Base-by-base conservation (phyloP, 2,113 vertebrate genomes). In the Anhinga rufa region DNA sequence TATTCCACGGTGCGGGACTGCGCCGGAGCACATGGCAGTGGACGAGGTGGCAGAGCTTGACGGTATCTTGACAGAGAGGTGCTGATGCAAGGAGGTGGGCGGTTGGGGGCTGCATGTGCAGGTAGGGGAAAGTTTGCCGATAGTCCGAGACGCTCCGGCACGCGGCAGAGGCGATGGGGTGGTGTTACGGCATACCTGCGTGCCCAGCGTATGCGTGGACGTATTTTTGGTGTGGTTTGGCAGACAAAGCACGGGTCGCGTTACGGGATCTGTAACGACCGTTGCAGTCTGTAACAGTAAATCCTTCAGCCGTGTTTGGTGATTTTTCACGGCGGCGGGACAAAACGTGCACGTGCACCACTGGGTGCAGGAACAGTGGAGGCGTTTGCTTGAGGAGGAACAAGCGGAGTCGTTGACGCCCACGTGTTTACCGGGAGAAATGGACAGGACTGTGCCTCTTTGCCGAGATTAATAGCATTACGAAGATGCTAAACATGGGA, bases 161-260 rank as follows among this genome's bases (percentile, higher is more conserved):
- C 2, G 2, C 0, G 0, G 57, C 46, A 4, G 9, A 44, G n/a
- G 64, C 1, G 10, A 15, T 10, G 49, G 69, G 78, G 16, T 12
- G 62, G 48, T 3, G 6, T 17, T 54, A 3, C 0, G 24, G 79
- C 55, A 16, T 28, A 82, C 17, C 49, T 17, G 9, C 0, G 0
- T 3, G 36, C 36, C 55, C 0, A 0, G 46, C 1, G 2, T 25
- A 24, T 2, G 31, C 0, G 0, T 6, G 42, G 80, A 62, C 0
- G 0, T 55, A 6, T 44, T 87, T 46, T 32, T n/a, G 42, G 26
- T 3, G 6, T 15, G 64, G 44, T 58, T 28, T 32, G 62, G 81
- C 20, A 10, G 66, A 52, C 24, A 28, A 70, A 83, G 65, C 28
- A 8, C 0, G 0, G 57, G 29, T 81, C 10, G 2, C 1, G 14